Conservation (phyloP, 2,888 invertebrate genomes). For the Chaitophorus viminalis region DNA sequence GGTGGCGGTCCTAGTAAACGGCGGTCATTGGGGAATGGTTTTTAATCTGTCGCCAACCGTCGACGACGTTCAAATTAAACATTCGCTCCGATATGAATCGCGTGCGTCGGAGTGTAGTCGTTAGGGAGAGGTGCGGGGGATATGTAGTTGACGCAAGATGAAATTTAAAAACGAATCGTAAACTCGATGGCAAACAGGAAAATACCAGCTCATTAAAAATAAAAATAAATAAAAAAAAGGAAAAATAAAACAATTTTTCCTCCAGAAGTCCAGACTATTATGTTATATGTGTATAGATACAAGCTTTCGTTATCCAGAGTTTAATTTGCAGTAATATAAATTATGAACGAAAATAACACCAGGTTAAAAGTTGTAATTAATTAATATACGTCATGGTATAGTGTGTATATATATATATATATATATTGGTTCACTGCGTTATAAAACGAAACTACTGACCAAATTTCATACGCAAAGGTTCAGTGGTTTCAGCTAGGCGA, state of each 20-base stretch:
- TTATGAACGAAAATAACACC: too few relatives aligned
- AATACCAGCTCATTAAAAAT: slow-evolving; percentile 32
- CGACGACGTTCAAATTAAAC: slow-evolving; percentile 47
- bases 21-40: slow-evolving; percentile 43
- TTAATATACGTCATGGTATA: too few relatives aligned
- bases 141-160: slow-evolving; percentile 8
- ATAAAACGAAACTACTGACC: too few relatives aligned
- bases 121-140: not conserved
- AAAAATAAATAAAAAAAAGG: not conserved
- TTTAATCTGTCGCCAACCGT: slow-evolving; percentile 47
- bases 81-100: slow-evolving; percentile 29
- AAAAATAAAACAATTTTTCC: not conserved
- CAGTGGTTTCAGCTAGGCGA: too few relatives aligned
- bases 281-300: not conserved
- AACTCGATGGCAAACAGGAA: not conserved
- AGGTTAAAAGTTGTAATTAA: too few relatives aligned
- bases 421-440: too few relatives aligned
- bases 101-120: not conserved
- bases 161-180: slow-evolving; percentile 54
- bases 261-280: not conserved
- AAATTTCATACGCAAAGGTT: too few relatives aligned
- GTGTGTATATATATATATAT: too few relatives aligned
- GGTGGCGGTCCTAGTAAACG: slow-evolving; percentile 20
- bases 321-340: too few relatives aligned
- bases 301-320: too few relatives aligned